These are phyloP conservation scores for Asarcornis scutulata DNA, from an alignment of 2,113 vertebrate genomes.

Conservation along the genomic window DNA sequence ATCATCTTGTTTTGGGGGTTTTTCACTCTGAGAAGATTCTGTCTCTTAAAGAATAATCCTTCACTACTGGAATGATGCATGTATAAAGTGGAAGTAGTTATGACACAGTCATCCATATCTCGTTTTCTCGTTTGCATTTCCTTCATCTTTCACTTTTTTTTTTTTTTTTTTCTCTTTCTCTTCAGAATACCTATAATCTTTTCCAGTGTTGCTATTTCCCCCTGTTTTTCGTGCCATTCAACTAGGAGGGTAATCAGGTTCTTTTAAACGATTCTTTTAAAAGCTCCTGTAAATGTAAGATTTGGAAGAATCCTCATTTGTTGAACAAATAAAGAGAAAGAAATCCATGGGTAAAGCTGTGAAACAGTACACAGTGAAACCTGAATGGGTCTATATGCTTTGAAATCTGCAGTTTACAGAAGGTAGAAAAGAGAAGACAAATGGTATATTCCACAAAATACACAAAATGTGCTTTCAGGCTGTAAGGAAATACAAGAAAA, in stretches of 20 bases:
- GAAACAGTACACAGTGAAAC: neutral
- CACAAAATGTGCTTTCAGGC: neutral
- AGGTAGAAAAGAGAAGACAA: neutral
- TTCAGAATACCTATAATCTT: neutral
- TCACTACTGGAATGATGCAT: neutral
- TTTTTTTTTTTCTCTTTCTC: neutral
- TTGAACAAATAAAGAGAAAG: neutral
- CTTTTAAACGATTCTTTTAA: neutral
- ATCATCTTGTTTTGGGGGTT: neutral
- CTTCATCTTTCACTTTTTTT: neutral
- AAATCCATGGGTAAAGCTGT: neutral
- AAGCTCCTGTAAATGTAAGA: neutral
- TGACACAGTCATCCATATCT: neutral
- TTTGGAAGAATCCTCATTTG: neutral
- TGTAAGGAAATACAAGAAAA: neutral
- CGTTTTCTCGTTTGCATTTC: fast-evolving
- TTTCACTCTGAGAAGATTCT: neutral
- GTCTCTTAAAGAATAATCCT: neutral
- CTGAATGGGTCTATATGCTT: neutral
- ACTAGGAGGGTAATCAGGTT: neutral
- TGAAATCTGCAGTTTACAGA: neutral
- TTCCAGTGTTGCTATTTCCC: neutral
- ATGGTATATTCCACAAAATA: neutral
- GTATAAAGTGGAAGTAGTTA: neutral
- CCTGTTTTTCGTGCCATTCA: neutral